Conservation (phyloP, 2,888 invertebrate genomes). For the Stramonita haemastoma region DNA sequence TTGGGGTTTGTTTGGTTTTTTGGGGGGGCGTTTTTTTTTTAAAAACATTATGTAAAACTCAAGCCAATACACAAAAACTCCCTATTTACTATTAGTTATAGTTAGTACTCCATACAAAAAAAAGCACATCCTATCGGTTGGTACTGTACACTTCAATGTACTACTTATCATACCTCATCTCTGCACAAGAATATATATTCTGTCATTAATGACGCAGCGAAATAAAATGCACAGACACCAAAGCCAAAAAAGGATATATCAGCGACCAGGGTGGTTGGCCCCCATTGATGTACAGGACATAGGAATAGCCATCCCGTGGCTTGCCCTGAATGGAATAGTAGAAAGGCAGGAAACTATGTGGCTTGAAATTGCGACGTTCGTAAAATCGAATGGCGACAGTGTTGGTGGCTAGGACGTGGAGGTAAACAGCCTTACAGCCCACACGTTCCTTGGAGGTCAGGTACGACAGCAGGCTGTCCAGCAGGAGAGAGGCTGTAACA, state of each 20-base stretch:
- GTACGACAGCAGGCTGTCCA: slow-evolving; percentile 93
- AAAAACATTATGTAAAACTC: too few relatives aligned
- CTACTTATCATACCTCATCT: not conserved
- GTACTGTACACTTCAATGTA: not conserved
- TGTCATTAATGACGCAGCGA: too few relatives aligned
- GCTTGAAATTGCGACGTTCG: slow-evolving; percentile 87
- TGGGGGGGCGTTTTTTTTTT: too few relatives aligned
- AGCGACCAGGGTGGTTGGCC: slow-evolving; percentile 94
- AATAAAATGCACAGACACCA: not conserved
- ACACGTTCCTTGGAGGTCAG: slow-evolving; percentile 88
- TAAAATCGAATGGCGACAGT: slow-evolving; percentile 97
- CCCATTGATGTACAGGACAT: slow-evolving; percentile 97
- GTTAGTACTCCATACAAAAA: too few relatives aligned
- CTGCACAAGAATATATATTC: too few relatives aligned
- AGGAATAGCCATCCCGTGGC: slow-evolving; percentile 95
- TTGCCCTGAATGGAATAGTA: slow-evolving; percentile 97
- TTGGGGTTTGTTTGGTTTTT: too few relatives aligned
- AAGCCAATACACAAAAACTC: too few relatives aligned
- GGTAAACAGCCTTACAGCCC: slow-evolving; percentile 94
- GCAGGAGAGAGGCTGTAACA: slow-evolving; percentile 87
- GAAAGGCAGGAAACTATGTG: slow-evolving; percentile 94
- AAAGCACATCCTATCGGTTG: not conserved
- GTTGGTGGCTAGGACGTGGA: slow-evolving; percentile 97
- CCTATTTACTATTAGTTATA: too few relatives aligned
- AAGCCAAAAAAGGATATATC: slow-evolving; percentile 75